Conservation (phyloP, 2,888 invertebrate genomes). For the Cheilosia urbana region DNA sequence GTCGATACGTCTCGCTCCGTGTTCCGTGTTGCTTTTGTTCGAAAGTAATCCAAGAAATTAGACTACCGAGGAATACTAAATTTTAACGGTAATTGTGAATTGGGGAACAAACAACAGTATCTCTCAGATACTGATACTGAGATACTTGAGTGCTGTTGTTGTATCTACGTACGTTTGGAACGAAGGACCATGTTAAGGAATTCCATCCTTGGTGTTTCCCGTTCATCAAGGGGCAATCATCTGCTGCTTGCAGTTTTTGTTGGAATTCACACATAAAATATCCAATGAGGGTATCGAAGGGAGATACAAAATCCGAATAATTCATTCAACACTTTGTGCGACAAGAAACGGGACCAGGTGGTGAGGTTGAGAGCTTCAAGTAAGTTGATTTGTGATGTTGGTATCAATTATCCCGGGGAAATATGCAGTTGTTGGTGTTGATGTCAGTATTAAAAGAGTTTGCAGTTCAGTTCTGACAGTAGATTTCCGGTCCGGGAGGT, state of each 20-base stretch:
- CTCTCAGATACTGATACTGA: not conserved
- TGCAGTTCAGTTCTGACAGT: too few relatives aligned
- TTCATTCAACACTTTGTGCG: conserved; percentile 39
- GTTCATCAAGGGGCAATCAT: conserved; percentile 74
- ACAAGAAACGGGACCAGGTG: conserved; percentile 7
- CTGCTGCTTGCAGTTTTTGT: conserved; percentile 69
- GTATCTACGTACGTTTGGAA: not conserved
- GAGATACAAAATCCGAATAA: conserved; percentile 22
- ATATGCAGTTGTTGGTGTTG: too few relatives aligned
- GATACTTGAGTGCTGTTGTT: conserved; percentile 17
- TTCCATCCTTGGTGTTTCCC: conserved; percentile 64
- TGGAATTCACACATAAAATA: conserved; percentile 75
- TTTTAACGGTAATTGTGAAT: conserved; percentile 75
- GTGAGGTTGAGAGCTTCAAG: not conserved
- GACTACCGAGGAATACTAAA: conserved; percentile 73
- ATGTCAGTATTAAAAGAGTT: too few relatives aligned
- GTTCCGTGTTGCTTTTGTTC: conserved; percentile 51
- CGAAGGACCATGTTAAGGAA: conserved; percentile 62
- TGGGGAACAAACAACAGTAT: conserved; percentile 66
- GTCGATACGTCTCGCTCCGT: conserved; percentile 4
- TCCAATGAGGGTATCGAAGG: conserved; percentile 65
- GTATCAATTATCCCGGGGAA: too few relatives aligned
- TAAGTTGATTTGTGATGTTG: too few relatives aligned
- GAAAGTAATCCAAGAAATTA: conserved; percentile 75
- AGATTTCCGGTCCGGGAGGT: too few relatives aligned